Percentiles rank a stretch among this genome's conserved stretches.
These are phyloP conservation scores for Eilema griseolum DNA, from an alignment of 2,888 invertebrate species.

Conservation along the genomic window DNA sequence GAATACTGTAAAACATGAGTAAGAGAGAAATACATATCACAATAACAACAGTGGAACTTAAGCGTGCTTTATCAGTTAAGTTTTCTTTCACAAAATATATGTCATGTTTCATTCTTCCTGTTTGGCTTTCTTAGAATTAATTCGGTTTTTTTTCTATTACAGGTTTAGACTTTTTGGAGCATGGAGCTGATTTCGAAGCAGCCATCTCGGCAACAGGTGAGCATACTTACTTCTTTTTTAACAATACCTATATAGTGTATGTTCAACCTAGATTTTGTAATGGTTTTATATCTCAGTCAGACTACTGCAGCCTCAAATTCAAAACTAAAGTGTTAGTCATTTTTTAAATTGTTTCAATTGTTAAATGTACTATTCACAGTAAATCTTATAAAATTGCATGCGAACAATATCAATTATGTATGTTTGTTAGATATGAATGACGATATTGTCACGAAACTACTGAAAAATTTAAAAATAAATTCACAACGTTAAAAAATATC, in stretches of 20 bases:
- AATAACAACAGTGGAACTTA: conserved; percentile 48
- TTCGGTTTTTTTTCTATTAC: conserved; percentile 57
- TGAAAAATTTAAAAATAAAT: no score
- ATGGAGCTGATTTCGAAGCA: conserved; percentile 91
- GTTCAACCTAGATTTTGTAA: background rate
- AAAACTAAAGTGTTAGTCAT: background rate
- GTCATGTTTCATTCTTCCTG: background rate
- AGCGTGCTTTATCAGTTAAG: conserved; percentile 63
- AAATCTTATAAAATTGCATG: background rate
- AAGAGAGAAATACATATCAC: conserved; percentile 37
- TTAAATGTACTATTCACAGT: background rate
- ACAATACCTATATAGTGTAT: background rate
- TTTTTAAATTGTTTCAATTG: background rate
- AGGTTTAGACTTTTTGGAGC: conserved; percentile 92
- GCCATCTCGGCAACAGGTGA: conserved; percentile 91
- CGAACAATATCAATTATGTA: background rate
- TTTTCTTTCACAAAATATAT: background rate
- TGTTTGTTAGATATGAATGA: background rate
- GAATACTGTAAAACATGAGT: conserved; percentile 37
- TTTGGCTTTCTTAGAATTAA: background rate
- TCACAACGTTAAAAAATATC: no score
- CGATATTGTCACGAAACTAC: no score
- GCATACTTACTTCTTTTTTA: conserved; percentile 44
- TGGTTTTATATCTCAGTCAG: background rate
- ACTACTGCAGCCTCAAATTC: background rate